These are phyloP conservation scores for Flexamia atlantica DNA, from an alignment of 2,888 invertebrate genomes.

Conservation along the genomic window DNA sequence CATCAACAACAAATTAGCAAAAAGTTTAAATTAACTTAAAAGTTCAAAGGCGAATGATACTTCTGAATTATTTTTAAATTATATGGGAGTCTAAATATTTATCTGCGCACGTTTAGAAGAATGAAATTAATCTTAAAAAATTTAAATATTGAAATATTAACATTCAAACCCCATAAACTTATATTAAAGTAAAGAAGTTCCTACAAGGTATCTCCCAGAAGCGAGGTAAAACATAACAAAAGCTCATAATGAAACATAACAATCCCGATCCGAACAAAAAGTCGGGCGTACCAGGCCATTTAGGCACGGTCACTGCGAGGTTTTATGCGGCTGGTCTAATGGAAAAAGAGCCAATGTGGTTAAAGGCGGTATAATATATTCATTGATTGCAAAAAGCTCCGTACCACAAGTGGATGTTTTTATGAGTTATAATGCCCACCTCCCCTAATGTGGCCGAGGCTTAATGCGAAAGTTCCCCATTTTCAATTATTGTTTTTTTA, in stretches of 20 bases:
- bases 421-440: conserved; percentile 46
- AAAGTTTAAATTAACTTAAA: too few species aligned
- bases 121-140: too few species aligned
- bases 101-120: too few species aligned
- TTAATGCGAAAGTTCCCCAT: conserved; percentile 9
- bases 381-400: conserved; percentile 59
- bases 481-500: conserved; percentile 19
- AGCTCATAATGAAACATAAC: background rate
- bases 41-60: too few species aligned
- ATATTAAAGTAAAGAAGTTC: too few species aligned
- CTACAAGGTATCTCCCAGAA: too few species aligned
- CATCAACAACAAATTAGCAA: too few species aligned
- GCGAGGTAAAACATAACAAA: too few species aligned
- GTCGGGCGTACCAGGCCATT: conserved; percentile 29
- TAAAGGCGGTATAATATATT: conserved; percentile 58
- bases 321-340: conserved; percentile 48
- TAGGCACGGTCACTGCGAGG: conserved; percentile 22
- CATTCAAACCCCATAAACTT: too few species aligned
- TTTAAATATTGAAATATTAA: too few species aligned
- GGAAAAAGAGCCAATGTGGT: conserved; percentile 59
- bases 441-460: conserved; percentile 10
- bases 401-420: conserved; percentile 50
- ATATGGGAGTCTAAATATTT: too few species aligned
- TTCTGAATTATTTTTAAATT: too few species aligned
- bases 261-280: background rate